Base-by-base conservation (phyloP, 2,888 invertebrate genomes). In the Desoria tigrina region DNA sequence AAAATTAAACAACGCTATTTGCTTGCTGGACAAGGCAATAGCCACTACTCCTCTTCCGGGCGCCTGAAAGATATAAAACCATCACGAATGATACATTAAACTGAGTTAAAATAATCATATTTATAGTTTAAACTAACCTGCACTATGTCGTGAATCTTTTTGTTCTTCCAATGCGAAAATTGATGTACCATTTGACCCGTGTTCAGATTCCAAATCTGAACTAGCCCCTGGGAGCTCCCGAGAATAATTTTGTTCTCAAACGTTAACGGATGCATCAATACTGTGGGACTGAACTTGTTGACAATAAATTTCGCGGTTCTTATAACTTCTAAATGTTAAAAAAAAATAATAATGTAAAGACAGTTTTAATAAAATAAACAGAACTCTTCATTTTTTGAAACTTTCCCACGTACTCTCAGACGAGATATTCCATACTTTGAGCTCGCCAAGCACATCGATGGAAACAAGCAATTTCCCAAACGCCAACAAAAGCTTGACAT, bases 21-120 rank as follows among this genome's bases (percentile, higher is more conserved):
- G 86, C 0, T 96, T 95, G 81, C 87, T 87, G 0, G 83, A 85
- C 67, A 96, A 82, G 3, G 94, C 98, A 59, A 98, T 83, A 0
- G 92, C 98, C 0, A 91, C 87, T 0, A 98, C 91, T 83, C 99
- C 94, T 9, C 94, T 77, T 0, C 96, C 98, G 0, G 98, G 95
- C 0, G 96, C 90, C 82, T 83, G 73, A 11, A 63, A 61, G 49
- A 66, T 49, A 55, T 28, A 24, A 14, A 66, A 42, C 14, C 59
- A n/a, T n/a, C n/a, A n/a, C n/a, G n/a, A n/a, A n/a, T 61, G 9
- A 55, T 54, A 2, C 32, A 7, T 32, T 11, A 32, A 49, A 59
- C 9, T 49, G 62, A 26, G 32, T 23, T 62, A 59, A 63, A n/a
- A n/a, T n/a, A n/a, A n/a, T n/a, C n/a, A n/a, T n/a, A n/a, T n/a